phyloP scores from a whole-genome alignment of 2,888 invertebrate species.

The Mesochorus sp. region DNA sequence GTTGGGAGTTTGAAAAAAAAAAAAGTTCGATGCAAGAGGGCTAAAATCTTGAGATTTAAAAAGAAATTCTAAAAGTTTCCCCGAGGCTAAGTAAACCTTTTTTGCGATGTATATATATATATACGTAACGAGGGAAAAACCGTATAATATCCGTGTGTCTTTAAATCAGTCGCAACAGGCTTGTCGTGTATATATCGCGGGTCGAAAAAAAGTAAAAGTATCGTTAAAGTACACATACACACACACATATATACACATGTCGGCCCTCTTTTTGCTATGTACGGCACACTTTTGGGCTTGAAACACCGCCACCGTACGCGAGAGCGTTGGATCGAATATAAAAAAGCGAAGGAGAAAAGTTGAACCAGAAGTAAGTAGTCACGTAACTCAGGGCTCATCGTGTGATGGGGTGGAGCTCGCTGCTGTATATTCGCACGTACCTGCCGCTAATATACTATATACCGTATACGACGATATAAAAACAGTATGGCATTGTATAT shows the following conservation, averaged over 20 bases:
- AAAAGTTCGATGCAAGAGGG: too few relatives aligned
- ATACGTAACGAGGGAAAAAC: too few relatives aligned
- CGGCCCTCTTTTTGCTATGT: not conserved
- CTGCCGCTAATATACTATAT: conserved; percentile 5
- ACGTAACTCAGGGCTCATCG: conserved; percentile 35
- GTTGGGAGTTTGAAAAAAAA: too few relatives aligned
- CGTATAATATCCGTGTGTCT: not conserved
- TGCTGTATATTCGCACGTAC: conserved; percentile 19
- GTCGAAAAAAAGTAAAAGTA: not conserved
- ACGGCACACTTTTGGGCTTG: too few relatives aligned
- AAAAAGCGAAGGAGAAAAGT: conserved; percentile 17
- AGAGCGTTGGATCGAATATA: conserved; percentile 1
- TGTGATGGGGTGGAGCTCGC: too few relatives aligned
- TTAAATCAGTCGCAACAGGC: not conserved
- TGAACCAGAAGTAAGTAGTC: conserved; percentile 32
- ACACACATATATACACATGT: conserved; percentile 6
- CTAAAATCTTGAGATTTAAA: too few relatives aligned
- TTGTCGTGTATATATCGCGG: not conserved
- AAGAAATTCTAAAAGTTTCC: too few relatives aligned
- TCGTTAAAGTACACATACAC: too few relatives aligned
- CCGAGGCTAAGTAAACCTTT: not conserved
- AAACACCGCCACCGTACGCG: not conserved
- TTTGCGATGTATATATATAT: not conserved
- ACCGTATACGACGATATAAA: too few relatives aligned
- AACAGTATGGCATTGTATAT: too few relatives aligned